These are phyloP conservation scores for Netelia inedita DNA, from an alignment of 2,888 invertebrate genomes.

Conservation along the genomic window DNA sequence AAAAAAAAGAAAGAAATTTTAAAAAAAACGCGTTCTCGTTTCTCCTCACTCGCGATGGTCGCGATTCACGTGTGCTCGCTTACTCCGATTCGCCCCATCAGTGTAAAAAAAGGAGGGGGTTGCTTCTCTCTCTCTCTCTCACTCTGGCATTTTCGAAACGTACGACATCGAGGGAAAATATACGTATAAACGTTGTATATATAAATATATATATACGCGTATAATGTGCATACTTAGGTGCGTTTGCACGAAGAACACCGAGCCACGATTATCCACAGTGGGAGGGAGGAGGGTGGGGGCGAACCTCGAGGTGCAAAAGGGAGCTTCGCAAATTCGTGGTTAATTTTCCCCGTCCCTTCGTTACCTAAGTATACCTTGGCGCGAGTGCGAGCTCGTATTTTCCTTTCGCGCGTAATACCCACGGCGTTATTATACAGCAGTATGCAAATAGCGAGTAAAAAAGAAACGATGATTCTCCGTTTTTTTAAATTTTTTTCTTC, in stretches of 20 bases:
- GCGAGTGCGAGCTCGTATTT: slow-evolving; percentile 26
- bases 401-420: background rate
- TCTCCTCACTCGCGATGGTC: slow-evolving; percentile 46
- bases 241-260: slow-evolving; percentile 38
- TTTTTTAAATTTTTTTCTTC: background rate
- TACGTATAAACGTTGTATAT: slow-evolving; percentile 5
- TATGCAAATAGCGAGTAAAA: background rate
- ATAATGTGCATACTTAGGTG: slow-evolving; percentile 23
- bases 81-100: slow-evolving; percentile 66
- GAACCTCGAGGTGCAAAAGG: slow-evolving; percentile 1
- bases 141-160: slow-evolving; percentile 33
- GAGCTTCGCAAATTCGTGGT: slow-evolving; percentile 43
- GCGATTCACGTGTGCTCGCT: slow-evolving; percentile 29
- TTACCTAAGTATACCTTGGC: background rate
- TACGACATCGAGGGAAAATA: background rate
- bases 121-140: slow-evolving; percentile 52
- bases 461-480: background rate
- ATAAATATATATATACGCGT: slow-evolving; percentile 7
- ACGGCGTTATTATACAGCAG: background rate
- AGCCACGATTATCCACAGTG: slow-evolving; percentile 32
- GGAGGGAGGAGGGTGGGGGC: background rate
- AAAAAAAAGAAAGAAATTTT: slow-evolving; percentile 18
- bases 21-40: slow-evolving; percentile 39
- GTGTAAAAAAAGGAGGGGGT: slow-evolving; percentile 67
- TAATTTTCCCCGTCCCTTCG: background rate